Evolutionary conservation across 2,888 invertebrate species (phyloP).

Genomic region (Myopa tessellatipennis): DNA sequence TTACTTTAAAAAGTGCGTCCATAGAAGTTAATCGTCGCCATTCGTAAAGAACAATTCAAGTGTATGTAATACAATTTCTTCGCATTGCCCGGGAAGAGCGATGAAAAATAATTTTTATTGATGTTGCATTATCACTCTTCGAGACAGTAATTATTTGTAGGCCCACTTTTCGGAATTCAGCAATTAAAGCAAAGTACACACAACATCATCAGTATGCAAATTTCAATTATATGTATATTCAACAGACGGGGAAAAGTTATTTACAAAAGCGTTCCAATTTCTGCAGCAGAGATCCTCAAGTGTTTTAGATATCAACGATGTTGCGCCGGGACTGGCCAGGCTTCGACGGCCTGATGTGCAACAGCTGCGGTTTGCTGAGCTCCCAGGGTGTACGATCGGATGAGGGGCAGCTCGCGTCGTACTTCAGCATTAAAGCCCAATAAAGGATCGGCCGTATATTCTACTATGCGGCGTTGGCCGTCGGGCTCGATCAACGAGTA

Average conservation of each 20-base stretch:
- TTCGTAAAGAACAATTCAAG: too few relatives aligned
- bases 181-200: too few relatives aligned
- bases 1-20: too few relatives aligned
- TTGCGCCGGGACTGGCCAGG: slow-evolving; percentile 50
- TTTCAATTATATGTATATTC: neutral
- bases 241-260: slow-evolving; percentile 4
- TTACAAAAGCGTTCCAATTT: slow-evolving; percentile 17
- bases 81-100: too few relatives aligned
- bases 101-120: too few relatives aligned
- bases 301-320: slow-evolving; percentile 40
- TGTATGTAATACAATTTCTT: too few relatives aligned
- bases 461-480: slow-evolving; percentile 65
- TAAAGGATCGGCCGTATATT: slow-evolving; percentile 65
- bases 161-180: too few relatives aligned
- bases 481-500: slow-evolving; percentile 67
- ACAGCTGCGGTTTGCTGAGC: slow-evolving; percentile 33
- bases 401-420: slow-evolving; percentile 59
- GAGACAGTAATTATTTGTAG: too few relatives aligned
- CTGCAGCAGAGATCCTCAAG: neutral
- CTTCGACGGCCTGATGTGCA: slow-evolving; percentile 45
- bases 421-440: slow-evolving; percentile 67
- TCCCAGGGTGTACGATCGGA: slow-evolving; percentile 45
- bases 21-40: too few relatives aligned
- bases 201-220: too few relatives aligned
- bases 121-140: too few relatives aligned